Evolutionary conservation across 1,140 invertebrate species (phyloP).

Genomic region (Tetramorium simillimum): DNA sequence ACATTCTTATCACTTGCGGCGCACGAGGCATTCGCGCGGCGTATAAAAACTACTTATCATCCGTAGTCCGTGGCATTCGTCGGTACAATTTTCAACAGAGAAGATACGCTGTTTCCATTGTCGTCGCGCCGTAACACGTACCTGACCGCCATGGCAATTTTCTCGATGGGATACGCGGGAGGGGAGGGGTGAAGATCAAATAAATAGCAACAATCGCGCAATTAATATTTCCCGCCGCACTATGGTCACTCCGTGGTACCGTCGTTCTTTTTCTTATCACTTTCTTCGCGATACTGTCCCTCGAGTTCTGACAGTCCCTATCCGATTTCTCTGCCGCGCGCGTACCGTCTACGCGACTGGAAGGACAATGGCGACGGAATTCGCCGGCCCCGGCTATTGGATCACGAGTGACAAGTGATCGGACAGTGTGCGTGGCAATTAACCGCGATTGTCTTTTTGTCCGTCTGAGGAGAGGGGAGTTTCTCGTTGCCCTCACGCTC

Average conservation of each 20-base stretch:
- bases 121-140: conserved; percentile 28
- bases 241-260: not conserved
- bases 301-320: not conserved
- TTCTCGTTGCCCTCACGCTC: conserved; percentile 24
- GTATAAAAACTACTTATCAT: conserved; percentile 1
- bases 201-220: conserved; percentile 19
- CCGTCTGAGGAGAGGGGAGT: conserved; percentile 54
- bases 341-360: conserved; percentile 42
- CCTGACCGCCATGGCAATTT: conserved; percentile 22
- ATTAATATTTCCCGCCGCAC: conserved; percentile 41
- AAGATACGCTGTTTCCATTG: not conserved
- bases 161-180: not conserved
- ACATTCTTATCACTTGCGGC: not conserved
- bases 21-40: not conserved
- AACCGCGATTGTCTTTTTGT: conserved; percentile 76
- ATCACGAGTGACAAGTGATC: conserved; percentile 79
- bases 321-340: conserved; percentile 31
- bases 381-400: conserved; percentile 69
- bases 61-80: not conserved
- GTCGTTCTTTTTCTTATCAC: conserved; percentile 19
- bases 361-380: conserved; percentile 53
- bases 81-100: conserved; percentile 30
- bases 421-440: conserved; percentile 78
- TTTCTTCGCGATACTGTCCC: not conserved
- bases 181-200: not conserved